Conservation (phyloP, 2,888 invertebrate genomes). For the Lasioglossum vierecki region DNA sequence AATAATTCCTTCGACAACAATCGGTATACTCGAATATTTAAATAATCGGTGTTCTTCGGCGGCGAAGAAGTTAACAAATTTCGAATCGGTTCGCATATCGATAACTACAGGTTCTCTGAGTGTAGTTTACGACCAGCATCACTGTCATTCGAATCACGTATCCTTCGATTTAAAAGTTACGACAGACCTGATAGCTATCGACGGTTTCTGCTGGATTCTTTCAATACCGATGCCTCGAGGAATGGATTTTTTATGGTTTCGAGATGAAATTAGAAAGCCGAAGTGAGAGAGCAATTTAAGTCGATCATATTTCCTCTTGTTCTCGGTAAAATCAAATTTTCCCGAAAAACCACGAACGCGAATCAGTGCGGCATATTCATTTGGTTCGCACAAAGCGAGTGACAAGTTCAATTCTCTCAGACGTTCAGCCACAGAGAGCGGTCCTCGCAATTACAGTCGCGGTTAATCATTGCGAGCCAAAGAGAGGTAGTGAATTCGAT, state of each 20-base stretch:
- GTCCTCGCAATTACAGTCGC: not conserved
- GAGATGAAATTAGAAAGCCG: not conserved
- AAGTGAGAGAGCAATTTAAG: not conserved
- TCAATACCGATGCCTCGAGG: not conserved
- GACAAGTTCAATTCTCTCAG: not conserved
- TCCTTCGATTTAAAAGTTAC: constrained; percentile 53
- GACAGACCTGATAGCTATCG: constrained; percentile 14
- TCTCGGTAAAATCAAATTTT: not conserved
- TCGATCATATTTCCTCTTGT: too few species aligned
- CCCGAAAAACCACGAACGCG: not conserved
- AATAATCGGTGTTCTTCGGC: too few species aligned
- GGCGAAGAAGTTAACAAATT: not conserved
- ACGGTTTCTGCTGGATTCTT: not conserved
- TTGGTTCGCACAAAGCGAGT: not conserved
- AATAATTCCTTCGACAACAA: too few species aligned
- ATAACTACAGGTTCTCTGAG: constrained; percentile 17
- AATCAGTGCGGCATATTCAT: not conserved
- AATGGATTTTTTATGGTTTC: not conserved
- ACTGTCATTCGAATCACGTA: constrained; percentile 45
- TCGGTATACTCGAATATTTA: too few species aligned
- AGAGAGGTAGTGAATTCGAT: not conserved
- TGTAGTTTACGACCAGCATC: constrained; percentile 39
- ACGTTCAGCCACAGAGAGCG: not conserved
- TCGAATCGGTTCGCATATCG: not conserved
- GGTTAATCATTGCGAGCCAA: constrained; percentile 2